Percentiles rank a stretch among this genome's conserved stretches.
These are phyloP conservation scores for Sylvia borin DNA, from an alignment of 2,797 vertebrate genomes.

Conservation along the genomic window DNA sequence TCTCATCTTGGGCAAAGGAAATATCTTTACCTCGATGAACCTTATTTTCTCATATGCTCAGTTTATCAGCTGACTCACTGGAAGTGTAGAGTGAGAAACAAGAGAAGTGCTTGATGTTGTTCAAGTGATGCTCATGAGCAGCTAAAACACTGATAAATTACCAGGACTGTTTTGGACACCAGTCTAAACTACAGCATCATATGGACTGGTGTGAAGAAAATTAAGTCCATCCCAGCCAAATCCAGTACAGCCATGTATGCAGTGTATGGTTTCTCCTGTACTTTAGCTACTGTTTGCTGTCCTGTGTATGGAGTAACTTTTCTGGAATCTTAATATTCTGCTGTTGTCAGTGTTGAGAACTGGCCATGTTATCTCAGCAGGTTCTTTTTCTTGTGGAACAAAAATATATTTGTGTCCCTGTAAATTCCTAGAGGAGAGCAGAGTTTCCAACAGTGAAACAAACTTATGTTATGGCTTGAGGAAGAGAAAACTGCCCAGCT, in stretches of 20 bases:
- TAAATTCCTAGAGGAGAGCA: not conserved
- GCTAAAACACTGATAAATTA: not conserved
- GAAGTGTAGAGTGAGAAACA: not conserved
- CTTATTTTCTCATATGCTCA: not conserved
- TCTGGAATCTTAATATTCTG: not conserved
- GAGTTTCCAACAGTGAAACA: not conserved
- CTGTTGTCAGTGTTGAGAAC: not conserved
- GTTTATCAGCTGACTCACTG: not conserved
- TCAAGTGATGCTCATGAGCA: not conserved
- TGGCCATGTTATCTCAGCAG: not conserved
- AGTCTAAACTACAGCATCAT: not conserved
- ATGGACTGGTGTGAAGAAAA: not conserved
- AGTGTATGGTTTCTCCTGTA: not conserved
- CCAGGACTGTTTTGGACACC: not conserved
- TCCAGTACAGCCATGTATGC: fast-evolving
- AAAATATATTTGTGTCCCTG: not conserved
- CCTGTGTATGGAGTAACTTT: not conserved
- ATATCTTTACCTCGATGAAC: not conserved
- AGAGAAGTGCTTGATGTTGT: not conserved
- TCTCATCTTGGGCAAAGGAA: not conserved
- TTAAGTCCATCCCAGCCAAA: not conserved
- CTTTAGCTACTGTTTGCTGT: not conserved
- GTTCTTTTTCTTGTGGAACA: not conserved
- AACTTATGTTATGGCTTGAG: not conserved
- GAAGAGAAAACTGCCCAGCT: not conserved